Evolutionary conservation across 2,797 vertebrate genomes (phyloP).

Genomic region (Rhyacichthys aspro): DNA sequence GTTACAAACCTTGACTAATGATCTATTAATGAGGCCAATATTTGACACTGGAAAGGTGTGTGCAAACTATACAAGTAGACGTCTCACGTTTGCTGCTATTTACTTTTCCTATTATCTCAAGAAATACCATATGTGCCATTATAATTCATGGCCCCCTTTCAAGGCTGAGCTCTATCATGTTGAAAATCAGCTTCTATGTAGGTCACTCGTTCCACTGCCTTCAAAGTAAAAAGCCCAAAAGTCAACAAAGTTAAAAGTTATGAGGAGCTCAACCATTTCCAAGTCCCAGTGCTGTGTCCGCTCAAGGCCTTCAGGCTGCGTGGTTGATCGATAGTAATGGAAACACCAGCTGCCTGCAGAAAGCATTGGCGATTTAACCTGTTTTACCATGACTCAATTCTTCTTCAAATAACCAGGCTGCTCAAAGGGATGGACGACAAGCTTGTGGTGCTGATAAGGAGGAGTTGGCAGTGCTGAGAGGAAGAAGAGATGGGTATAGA

Average conservation of each 20-base stretch:
- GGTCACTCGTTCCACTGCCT: slow-evolving; percentile 24
- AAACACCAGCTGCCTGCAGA: slow-evolving; percentile 55
- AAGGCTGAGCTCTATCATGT: not conserved
- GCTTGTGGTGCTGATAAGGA: slow-evolving; percentile 55
- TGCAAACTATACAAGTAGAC: too few species aligned
- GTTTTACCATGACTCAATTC: slow-evolving; percentile 66
- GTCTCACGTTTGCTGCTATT: too few species aligned
- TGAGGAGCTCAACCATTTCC: slow-evolving; percentile 38
- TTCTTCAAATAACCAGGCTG: slow-evolving; percentile 61
- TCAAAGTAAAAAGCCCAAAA: slow-evolving; percentile 25
- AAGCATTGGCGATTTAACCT: slow-evolving; percentile 63
- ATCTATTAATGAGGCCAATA: too few species aligned
- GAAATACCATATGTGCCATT: not conserved
- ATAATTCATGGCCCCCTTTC: not conserved
- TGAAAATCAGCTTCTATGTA: slow-evolving; percentile 12
- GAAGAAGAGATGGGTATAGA: slow-evolving; percentile 21
- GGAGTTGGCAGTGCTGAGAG: slow-evolving; percentile 8
- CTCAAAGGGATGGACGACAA: slow-evolving; percentile 55
- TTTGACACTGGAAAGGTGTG: too few species aligned
- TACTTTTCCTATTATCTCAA: too few species aligned
- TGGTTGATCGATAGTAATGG: slow-evolving; percentile 65
- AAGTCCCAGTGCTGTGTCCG: slow-evolving; percentile 39
- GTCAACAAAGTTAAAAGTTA: slow-evolving; percentile 49
- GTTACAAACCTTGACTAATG: too few species aligned
- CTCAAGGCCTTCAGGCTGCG: slow-evolving; percentile 57